Evolutionary conservation across 1,140 invertebrate genomes (phyloP).

Genomic region (Bombus sylvicola): DNA sequence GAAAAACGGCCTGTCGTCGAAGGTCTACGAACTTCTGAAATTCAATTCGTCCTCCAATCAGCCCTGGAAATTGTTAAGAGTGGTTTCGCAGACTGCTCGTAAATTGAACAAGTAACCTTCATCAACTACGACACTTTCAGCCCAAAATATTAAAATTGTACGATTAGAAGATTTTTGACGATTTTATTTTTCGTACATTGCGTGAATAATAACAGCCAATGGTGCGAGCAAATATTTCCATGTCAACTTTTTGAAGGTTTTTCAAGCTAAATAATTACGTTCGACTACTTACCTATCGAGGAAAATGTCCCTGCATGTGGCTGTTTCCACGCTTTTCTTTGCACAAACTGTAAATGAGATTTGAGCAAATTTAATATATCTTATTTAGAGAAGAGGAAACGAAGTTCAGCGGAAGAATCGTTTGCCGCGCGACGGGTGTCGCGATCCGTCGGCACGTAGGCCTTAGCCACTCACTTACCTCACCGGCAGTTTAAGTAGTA

Average conservation of each 20-base stretch:
- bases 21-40: slow-evolving; percentile 29
- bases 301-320: neutral
- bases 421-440: slow-evolving; percentile 66
- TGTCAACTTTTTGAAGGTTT: neutral
- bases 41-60: slow-evolving; percentile 20
- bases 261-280: neutral
- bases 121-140: neutral
- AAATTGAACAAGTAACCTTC: neutral
- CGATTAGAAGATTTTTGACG: neutral
- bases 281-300: neutral
- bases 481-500: slow-evolving; percentile 8
- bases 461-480: neutral
- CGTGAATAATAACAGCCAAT: neutral
- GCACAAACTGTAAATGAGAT: neutral
- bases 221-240: neutral
- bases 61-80: neutral
- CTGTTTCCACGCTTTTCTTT: neutral
- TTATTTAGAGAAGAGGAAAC: neutral
- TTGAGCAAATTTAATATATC: neutral
- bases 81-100: neutral
- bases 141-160: neutral
- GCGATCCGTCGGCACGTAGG: slow-evolving; percentile 70
- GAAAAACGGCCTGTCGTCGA: slow-evolving; percentile 29
- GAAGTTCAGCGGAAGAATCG: neutral
- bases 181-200: too few species aligned